Conservation (phyloP, 2,888 invertebrate species). For the Troides oblongomaculatus region DNA sequence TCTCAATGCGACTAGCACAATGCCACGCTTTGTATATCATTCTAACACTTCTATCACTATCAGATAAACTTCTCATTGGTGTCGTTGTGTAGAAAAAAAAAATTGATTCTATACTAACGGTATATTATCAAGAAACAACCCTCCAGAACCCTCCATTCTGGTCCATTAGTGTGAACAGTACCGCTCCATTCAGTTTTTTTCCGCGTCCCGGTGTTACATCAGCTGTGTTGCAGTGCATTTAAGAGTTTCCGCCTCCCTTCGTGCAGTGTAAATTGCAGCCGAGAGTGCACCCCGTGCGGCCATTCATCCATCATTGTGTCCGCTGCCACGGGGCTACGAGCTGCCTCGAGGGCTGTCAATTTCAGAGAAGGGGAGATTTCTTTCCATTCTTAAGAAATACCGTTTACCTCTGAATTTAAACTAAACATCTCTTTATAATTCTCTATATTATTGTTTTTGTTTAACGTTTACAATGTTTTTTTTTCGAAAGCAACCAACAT, state of each 20-base stretch:
- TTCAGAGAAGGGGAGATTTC: conserved; percentile 9
- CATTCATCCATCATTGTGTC: conserved; percentile 67
- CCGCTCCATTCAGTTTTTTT: conserved; percentile 22
- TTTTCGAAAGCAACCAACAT: too few species aligned
- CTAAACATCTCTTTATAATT: neutral
- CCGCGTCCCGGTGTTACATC: conserved; percentile 14
- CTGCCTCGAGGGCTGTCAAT: conserved; percentile 16
- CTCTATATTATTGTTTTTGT: neutral
- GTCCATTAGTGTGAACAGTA: conserved; percentile 31
- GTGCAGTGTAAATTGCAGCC: conserved; percentile 51
- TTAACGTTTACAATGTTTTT: too few species aligned
- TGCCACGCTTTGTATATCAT: conserved; percentile 29
- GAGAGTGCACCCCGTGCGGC: conserved; percentile 40
- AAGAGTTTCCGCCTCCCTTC: conserved; percentile 47
- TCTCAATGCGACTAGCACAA: too few species aligned
- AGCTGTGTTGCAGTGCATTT: conserved; percentile 35
- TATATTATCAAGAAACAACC: conserved; percentile 12
- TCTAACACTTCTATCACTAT: too few species aligned
- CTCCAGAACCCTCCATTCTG: conserved; percentile 1
- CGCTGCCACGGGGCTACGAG: conserved; percentile 25
- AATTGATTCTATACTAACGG: neutral
- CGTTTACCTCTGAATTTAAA: neutral
- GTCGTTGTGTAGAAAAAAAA: neutral
- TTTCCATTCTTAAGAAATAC: conserved; percentile 5
- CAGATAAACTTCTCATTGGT: too few species aligned